A percentile compares a stretch with the other conserved stretches of the same genome.
phyloP scores from a whole-genome alignment of 2,888 invertebrate genomes.

The Hypomecis punctinalis region DNA sequence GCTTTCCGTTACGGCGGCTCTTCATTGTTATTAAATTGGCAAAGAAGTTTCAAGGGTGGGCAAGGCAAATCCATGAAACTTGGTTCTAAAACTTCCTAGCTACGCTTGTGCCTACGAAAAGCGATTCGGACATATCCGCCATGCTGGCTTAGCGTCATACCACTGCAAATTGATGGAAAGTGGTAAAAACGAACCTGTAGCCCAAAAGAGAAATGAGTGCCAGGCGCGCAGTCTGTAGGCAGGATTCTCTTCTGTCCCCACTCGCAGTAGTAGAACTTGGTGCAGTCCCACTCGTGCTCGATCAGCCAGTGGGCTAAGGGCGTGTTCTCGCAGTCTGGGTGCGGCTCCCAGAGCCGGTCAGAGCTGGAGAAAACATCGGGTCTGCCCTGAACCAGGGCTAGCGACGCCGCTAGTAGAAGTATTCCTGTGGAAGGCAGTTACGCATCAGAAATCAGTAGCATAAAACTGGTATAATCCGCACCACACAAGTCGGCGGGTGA shows the following conservation, averaged over 20 bases:
- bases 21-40: too few relatives aligned
- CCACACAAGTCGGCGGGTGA: too few relatives aligned
- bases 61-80: too few relatives aligned
- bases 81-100: too few relatives aligned
- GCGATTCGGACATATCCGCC: too few relatives aligned
- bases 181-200: slow-evolving; percentile 53
- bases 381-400: slow-evolving; percentile 20
- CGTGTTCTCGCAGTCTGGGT: slow-evolving; percentile 43
- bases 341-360: slow-evolving; percentile 16
- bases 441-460: too few relatives aligned
- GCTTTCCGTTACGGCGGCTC: too few relatives aligned
- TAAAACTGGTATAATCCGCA: too few relatives aligned
- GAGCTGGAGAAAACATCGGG: background rate
- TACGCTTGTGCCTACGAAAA: too few relatives aligned
- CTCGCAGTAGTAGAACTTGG: slow-evolving; percentile 73
- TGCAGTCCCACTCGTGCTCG: slow-evolving; percentile 69
- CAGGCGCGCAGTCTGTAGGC: slow-evolving; percentile 57
- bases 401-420: slow-evolving; percentile 64
- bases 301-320: slow-evolving; percentile 77
- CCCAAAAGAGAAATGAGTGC: slow-evolving; percentile 61
- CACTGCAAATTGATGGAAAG: background rate
- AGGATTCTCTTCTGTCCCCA: slow-evolving; percentile 56
- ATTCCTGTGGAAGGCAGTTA: slow-evolving; percentile 34
- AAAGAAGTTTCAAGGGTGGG: too few relatives aligned
- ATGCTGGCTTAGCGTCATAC: too few relatives aligned